Evolutionary conservation across 2,113 vertebrate species (phyloP), one percentile per base, ranked within the genome.

Genomic region (Ptychochromis oligacanthus): DNA sequence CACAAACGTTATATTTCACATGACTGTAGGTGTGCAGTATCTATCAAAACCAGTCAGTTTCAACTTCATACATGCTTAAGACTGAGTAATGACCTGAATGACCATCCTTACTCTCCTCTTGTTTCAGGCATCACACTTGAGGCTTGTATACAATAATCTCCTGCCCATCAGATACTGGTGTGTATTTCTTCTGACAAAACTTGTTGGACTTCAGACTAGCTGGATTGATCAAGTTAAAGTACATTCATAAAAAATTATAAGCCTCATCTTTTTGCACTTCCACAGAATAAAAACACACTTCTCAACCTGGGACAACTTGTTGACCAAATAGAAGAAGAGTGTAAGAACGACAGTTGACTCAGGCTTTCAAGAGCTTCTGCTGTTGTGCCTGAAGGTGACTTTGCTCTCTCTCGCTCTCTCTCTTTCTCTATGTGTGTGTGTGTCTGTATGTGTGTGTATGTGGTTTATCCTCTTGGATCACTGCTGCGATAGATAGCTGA

Each of bases 331-430:
- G 17, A 67, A 70, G 36, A 60, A 22, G 31, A 55, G 36, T 36
- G n/a, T 36, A 26, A 70, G 55, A 89, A 52, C 70, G 49, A 70
- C 34, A 80, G 64, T 24, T 84, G 64, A 86, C 38, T 87, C 54
- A 72, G 70, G 60, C 77, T 84, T 88, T 85, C 87, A 86, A 82
- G 78, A 83, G 75, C 90, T 64, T 82, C 75, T 81, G 79, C 67
- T 62, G 26, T 83, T 90, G 79, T 40, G 70, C 64, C 81, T 89
- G 80, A 92, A 94, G 93, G 94, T 94, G 93, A 94, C 89, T 87
- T 93, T 90, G 58, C 34, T 31, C 28, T 31, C 28, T 31, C 28
- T 31, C 28, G 2, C 28, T 31, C 28, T 31, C 28, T 31, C 64
- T 46, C 2, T 9, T 1, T 11, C 22, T 26, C 38, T 11, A 22